A percentile compares a stretch with the other conserved stretches of the same genome.
phyloP scores from a whole-genome alignment of 1,140 invertebrate species.

The Carcinoscorpius rotundicauda region DNA sequence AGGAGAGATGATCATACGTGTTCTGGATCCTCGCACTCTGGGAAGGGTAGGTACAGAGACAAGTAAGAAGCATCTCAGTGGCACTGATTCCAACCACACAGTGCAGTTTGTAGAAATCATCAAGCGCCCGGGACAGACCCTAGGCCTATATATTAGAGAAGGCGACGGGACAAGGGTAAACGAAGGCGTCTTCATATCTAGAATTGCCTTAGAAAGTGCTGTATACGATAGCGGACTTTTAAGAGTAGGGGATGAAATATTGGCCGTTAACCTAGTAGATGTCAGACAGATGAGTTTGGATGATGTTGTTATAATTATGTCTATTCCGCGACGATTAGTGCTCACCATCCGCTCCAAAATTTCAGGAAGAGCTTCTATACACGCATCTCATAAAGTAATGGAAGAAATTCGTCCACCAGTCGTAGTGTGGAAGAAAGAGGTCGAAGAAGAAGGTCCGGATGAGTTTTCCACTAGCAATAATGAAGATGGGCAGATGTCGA shows the following conservation, averaged over 20 bases:
- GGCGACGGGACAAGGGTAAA: conserved; percentile 84
- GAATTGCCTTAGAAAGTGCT: conserved; percentile 94
- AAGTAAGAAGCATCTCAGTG: conserved; percentile 18
- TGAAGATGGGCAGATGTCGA: conserved; percentile 20
- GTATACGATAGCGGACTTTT: conserved; percentile 93
- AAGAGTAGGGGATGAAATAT: conserved; percentile 95
- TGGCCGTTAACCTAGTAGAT: conserved; percentile 94
- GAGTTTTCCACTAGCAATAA: conserved; percentile 13
- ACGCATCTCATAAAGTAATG: conserved; percentile 7
- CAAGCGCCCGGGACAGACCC: conserved; percentile 93
- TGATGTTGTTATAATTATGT: conserved; percentile 98
- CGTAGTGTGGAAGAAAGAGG: conserved; percentile 17
- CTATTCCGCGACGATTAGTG: conserved; percentile 87
- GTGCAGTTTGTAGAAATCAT: conserved; percentile 97
- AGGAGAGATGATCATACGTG: conserved; percentile 86
- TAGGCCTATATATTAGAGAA: conserved; percentile 95
- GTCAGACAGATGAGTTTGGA: conserved; percentile 95
- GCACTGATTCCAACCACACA: conserved; percentile 29
- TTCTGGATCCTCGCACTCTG: conserved; percentile 63
- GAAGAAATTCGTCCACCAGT: conserved; percentile 7
- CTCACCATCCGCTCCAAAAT: conserved; percentile 65
- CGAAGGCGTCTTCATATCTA: conserved; percentile 95
- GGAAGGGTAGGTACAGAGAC: conserved; percentile 66
- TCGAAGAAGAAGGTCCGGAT: conserved; percentile 12
- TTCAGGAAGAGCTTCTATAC: conserved; percentile 4